Evolutionary conservation across 2,797 vertebrate species (phyloP).

Genomic region (Arctocebus calabarensis): DNA sequence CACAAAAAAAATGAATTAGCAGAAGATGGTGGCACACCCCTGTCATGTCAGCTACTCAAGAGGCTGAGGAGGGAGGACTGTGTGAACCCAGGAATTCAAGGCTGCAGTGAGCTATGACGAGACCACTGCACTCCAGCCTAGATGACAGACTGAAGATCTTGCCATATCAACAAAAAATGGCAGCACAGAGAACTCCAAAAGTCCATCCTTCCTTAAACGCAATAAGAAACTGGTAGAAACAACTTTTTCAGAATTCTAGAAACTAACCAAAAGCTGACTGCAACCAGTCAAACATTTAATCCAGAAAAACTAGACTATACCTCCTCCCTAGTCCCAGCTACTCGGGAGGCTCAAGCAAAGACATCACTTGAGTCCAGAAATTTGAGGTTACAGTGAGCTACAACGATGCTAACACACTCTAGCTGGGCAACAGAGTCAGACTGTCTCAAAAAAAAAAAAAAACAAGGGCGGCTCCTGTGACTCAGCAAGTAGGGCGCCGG

Average conservation of each 20-base stretch:
- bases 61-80: not conserved
- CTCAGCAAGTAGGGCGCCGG: too few species aligned
- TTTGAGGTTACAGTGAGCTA: not conserved
- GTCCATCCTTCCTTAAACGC: constrained; percentile 5
- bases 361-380: not conserved
- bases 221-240: not conserved
- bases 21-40: not conserved
- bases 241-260: not conserved
- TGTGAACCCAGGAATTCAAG: not conserved
- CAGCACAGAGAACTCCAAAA: not conserved
- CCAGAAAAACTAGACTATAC: not conserved
- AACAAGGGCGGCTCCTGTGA: too few species aligned
- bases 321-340: not conserved
- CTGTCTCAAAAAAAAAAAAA: not conserved
- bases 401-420: not conserved
- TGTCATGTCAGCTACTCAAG: not conserved
- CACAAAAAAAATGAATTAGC: not conserved
- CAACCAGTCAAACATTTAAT: not conserved
- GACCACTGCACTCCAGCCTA: not conserved
- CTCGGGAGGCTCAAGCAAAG: not conserved
- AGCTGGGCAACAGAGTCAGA: not conserved
- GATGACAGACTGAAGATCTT: not conserved
- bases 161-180: not conserved
- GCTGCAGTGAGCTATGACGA: not conserved
- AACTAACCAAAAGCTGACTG: constrained; percentile 16